Conservation (phyloP, 2,113 vertebrate genomes). For the Corythoichthys intestinalis region DNA sequence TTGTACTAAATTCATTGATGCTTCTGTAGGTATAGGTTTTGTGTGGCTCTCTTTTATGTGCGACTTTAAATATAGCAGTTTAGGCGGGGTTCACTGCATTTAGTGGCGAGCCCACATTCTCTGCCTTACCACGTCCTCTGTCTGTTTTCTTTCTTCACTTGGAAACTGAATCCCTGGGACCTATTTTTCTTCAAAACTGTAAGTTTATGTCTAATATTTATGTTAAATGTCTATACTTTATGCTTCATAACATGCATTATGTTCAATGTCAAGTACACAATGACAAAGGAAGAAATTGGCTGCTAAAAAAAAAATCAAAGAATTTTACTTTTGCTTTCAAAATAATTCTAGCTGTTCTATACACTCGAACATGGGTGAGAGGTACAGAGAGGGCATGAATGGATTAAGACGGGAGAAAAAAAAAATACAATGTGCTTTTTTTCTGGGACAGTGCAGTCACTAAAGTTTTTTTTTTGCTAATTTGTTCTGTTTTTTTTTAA, state of each 20-base stretch:
- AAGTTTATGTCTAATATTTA: conserved; percentile 37
- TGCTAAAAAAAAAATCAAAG: not conserved
- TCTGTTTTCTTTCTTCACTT: conserved; percentile 26
- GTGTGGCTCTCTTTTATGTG: conserved; percentile 46
- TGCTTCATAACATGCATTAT: not conserved
- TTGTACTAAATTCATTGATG: conserved; percentile 4
- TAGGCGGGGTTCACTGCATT: conserved; percentile 73
- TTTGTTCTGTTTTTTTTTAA: too few species aligned
- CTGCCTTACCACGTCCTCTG: conserved; percentile 41
- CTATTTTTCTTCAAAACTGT: conserved; percentile 41
- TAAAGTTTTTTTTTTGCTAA: too few species aligned
- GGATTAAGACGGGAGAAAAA: too few species aligned
- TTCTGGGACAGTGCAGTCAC: too few species aligned
- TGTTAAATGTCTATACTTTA: not conserved
- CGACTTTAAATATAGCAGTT: conserved; percentile 67
- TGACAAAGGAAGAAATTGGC: not conserved
- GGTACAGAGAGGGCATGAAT: too few species aligned
- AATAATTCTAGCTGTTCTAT: too few species aligned
- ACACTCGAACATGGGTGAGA: too few species aligned
- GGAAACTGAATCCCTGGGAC: conserved; percentile 22
- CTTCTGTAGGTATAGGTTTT: not conserved
- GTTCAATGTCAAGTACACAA: not conserved
- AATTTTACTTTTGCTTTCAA: too few species aligned
- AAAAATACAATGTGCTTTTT: too few species aligned
- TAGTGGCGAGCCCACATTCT: conserved; percentile 64